Conservation (phyloP, 2,113 vertebrate genomes). For the Neolamprologus ventralis region DNA sequence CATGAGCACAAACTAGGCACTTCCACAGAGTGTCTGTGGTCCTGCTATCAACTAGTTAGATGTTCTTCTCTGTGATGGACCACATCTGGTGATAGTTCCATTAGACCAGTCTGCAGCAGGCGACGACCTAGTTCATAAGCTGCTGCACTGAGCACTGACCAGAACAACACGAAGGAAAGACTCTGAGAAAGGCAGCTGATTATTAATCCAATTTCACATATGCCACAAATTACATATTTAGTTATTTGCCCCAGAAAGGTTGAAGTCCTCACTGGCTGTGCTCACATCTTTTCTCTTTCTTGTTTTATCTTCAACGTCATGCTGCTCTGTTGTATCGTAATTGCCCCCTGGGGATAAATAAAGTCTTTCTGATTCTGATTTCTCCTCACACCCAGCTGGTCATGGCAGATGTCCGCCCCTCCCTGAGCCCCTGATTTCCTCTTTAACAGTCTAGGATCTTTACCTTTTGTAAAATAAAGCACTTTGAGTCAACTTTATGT, state of each 20-base stretch:
- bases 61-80: not conserved
- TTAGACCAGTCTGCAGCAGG: not conserved
- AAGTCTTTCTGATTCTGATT: not conserved
- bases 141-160: not conserved
- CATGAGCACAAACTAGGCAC: not conserved
- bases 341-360: not conserved
- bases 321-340: not conserved
- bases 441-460: not conserved
- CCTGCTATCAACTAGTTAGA: not conserved
- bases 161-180: not conserved
- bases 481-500: not conserved
- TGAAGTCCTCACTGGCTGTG: not conserved
- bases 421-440: not conserved
- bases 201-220: not conserved
- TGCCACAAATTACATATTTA: not conserved
- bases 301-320: not conserved
- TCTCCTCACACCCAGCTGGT: not conserved
- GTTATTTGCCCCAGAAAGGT: not conserved
- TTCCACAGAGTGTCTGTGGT: not conserved
- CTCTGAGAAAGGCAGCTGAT: not conserved
- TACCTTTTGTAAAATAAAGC: not conserved
- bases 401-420: not conserved
- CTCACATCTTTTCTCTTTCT: not conserved
- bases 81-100: not conserved
- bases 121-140: not conserved